A percentile compares a stretch with the other conserved stretches of the same genome.
Evolutionary conservation across 2,888 invertebrate species (phyloP).

Genomic region (Lycaena phlaeas): DNA sequence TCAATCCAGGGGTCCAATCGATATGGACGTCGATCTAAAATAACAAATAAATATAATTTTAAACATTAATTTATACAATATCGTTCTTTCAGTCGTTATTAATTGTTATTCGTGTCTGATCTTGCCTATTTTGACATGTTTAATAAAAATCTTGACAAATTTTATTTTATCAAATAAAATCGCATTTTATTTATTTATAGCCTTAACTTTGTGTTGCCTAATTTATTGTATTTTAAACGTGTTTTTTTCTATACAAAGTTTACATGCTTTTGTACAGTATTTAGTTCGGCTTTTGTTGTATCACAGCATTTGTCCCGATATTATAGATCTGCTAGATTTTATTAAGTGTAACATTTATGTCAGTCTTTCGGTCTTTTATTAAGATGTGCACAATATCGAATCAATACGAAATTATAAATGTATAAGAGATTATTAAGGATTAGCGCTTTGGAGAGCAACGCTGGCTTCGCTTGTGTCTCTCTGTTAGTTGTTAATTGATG

Average conservation of each 20-base stretch:
- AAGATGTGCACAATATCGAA: slow-evolving; percentile 22
- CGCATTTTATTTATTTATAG: slow-evolving; percentile 24
- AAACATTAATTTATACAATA: slow-evolving; percentile 12
- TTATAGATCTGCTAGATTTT: slow-evolving; percentile 59
- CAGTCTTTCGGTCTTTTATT: slow-evolving; percentile 17
- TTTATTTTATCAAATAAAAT: slow-evolving; percentile 1
- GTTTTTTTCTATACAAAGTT: slow-evolving; percentile 54
- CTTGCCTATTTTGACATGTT: slow-evolving; percentile 40
- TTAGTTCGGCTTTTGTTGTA: slow-evolving; percentile 16
- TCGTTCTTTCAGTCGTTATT: slow-evolving; percentile 13
- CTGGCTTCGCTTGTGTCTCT: slow-evolving; percentile 40
- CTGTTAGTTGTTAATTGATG: slow-evolving; percentile 54
- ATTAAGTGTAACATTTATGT: slow-evolving; percentile 13
- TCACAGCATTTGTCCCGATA: slow-evolving; percentile 11
- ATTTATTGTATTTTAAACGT: slow-evolving; percentile 59
- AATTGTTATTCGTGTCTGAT: slow-evolving; percentile 38
- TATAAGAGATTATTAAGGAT: slow-evolving; percentile 13
- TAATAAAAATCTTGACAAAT: slow-evolving; percentile 9
- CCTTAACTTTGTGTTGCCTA: slow-evolving; percentile 52
- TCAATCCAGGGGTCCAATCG: slow-evolving; percentile 3
- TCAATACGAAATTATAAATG: slow-evolving; percentile 13
- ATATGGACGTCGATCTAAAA: not conserved
- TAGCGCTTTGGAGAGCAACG: slow-evolving; percentile 18
- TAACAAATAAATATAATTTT: slow-evolving; percentile 3
- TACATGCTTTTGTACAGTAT: slow-evolving; percentile 50